A percentile compares a stretch with the other conserved stretches of the same genome.
Conservation (phyloP, 2,888 invertebrate species). For the Pristionchus fissidentatus region DNA sequence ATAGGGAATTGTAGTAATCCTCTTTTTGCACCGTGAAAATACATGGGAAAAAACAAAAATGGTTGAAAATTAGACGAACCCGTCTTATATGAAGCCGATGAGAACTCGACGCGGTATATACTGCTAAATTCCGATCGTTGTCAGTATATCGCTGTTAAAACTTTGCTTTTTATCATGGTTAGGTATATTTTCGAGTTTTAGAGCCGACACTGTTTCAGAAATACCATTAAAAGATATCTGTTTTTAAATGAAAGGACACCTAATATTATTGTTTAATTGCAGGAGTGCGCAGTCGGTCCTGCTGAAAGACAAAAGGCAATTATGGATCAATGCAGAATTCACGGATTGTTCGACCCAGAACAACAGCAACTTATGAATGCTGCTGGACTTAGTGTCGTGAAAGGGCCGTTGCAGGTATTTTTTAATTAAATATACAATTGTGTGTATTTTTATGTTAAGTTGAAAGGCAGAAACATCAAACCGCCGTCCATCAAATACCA, state of each 20-base stretch:
- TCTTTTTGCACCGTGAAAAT: too few species aligned
- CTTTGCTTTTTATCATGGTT: background rate
- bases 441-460: slow-evolving; percentile 26
- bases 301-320: slow-evolving; percentile 50
- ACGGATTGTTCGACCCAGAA: slow-evolving; percentile 52
- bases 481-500: slow-evolving; percentile 48
- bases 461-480: slow-evolving; percentile 53
- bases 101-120: too few species aligned
- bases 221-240: background rate
- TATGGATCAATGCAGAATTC: slow-evolving; percentile 47
- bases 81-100: too few species aligned
- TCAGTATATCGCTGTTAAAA: too few species aligned
- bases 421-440: background rate
- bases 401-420: slow-evolving; percentile 52
- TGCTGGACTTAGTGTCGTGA: slow-evolving; percentile 50
- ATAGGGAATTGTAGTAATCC: too few species aligned
- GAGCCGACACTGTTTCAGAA: background rate
- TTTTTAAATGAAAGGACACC: background rate
- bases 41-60: too few species aligned
- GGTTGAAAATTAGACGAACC: too few species aligned
- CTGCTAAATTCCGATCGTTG: too few species aligned
- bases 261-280: background rate
- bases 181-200: background rate
- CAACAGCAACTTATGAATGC: slow-evolving; percentile 49
- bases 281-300: slow-evolving; percentile 61